These are phyloP conservation scores for Alosa alosa DNA, from an alignment of 2,113 vertebrate genomes.

Conservation along the genomic window DNA sequence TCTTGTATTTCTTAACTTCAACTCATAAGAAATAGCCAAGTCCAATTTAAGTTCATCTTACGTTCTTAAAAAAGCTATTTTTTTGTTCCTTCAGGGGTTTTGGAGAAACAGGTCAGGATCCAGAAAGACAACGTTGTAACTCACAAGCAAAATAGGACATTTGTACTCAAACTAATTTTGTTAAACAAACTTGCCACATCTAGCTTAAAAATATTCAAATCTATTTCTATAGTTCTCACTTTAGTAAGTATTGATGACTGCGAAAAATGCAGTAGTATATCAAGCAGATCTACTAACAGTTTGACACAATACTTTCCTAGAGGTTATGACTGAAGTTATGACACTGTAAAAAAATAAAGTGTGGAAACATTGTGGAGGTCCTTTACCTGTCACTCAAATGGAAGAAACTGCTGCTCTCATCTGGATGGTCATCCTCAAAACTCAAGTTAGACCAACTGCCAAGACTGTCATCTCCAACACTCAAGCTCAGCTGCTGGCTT, in stretches of 20 bases:
- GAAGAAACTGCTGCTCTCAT: slow-evolving; percentile 97
- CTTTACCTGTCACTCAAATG: slow-evolving; percentile 95
- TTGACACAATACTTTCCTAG: neutral
- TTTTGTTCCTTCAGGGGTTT: no score
- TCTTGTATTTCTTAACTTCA: no score
- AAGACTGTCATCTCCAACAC: slow-evolving; percentile 92
- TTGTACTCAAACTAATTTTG: no score
- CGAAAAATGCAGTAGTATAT: neutral
- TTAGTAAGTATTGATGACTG: neutral
- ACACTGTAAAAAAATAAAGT: neutral
- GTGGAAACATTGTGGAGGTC: neutral
- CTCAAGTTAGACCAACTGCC: slow-evolving; percentile 98
- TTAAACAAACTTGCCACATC: no score
- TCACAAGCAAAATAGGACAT: no score
- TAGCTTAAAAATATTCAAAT: neutral
- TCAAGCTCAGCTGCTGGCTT: slow-evolving; percentile 87
- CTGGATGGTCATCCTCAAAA: slow-evolving; percentile 93
- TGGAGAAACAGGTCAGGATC: no score
- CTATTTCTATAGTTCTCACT: neutral
- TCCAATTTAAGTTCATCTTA: no score
- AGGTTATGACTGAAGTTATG: neutral
- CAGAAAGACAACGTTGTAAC: no score
- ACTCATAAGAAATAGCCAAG: no score
- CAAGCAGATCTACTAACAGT: neutral
- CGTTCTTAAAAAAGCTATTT: no score